Evolutionary conservation across 92 coral and sea anemone genomes (phyloP).

Genomic region (Phenganax subtilis): DNA sequence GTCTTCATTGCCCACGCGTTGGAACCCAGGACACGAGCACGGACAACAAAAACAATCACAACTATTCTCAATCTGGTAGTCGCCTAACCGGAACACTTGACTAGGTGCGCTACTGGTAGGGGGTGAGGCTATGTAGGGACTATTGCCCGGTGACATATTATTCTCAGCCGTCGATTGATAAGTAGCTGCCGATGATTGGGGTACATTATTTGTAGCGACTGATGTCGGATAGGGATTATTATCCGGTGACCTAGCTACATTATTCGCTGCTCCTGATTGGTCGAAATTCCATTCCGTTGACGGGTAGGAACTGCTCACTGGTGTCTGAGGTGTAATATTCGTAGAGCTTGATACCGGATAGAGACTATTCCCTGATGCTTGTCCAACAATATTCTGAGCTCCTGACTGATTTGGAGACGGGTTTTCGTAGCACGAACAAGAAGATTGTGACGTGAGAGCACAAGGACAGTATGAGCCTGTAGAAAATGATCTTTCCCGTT

Average conservation of each 20-base stretch:
- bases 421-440: conserved; percentile 17
- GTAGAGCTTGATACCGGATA: too few species aligned
- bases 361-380: too few species aligned
- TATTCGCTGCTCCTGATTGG: conserved; percentile 1
- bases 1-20: not conserved
- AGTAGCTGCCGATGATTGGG: not conserved
- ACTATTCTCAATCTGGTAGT: not conserved
- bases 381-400: too few species aligned
- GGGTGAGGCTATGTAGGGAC: not conserved
- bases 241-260: not conserved
- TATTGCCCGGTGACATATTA: not conserved
- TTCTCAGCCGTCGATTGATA: not conserved
- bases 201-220: not conserved
- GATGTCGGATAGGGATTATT: not conserved
- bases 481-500: not conserved
- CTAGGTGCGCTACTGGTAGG: not conserved
- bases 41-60: conserved; percentile 27
- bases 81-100: conserved; percentile 3
- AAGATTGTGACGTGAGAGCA: conserved; percentile 3
- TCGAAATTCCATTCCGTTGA: not conserved
- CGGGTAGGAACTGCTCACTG: not conserved
- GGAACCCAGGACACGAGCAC: conserved; percentile 25
- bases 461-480: conserved; percentile 1
- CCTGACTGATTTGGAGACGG: not conserved
- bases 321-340: too few species aligned